Evolutionary conservation across 2,113 vertebrate genomes (phyloP).

Genomic region (Ivindomyrus marchei): DNA sequence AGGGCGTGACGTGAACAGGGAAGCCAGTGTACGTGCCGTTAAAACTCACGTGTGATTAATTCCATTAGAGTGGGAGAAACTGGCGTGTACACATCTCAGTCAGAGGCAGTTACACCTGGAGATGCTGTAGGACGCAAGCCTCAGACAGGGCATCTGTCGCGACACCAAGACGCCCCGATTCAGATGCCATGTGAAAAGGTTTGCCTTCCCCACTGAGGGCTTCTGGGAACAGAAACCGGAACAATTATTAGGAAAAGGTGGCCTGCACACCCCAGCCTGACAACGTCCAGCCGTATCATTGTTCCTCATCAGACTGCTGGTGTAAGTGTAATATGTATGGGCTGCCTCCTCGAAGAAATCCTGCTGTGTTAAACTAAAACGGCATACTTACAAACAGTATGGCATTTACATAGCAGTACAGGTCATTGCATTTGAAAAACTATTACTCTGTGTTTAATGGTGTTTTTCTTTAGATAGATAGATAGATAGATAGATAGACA

Average conservation of each 20-base stretch:
- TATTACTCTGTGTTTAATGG: not conserved
- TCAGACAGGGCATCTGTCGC: not conserved
- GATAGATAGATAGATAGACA: not conserved
- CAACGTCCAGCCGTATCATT: constrained; percentile 17
- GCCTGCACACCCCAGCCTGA: constrained; percentile 64
- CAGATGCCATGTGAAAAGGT: not conserved
- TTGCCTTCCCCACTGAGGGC: not conserved
- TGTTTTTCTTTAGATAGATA: not conserved
- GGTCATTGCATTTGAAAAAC: not conserved
- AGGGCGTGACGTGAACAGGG: not conserved
- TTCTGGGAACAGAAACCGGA: constrained; percentile 1
- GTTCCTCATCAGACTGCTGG: not conserved
- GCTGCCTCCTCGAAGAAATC: not conserved
- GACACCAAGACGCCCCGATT: not conserved
- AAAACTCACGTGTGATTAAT: not conserved
- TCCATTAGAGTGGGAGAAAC: not conserved
- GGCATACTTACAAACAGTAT: not conserved
- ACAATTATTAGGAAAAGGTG: constrained; percentile 48
- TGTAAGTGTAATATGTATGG: not conserved
- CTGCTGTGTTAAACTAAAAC: not conserved
- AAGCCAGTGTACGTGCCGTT: not conserved
- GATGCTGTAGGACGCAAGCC: too few species aligned
- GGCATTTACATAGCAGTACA: not conserved
- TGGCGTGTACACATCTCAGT: not conserved
- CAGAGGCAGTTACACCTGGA: not conserved